Evolutionary conservation across 2,113 vertebrate genomes (phyloP).

Genomic region (Rhadina sibilatrix): DNA sequence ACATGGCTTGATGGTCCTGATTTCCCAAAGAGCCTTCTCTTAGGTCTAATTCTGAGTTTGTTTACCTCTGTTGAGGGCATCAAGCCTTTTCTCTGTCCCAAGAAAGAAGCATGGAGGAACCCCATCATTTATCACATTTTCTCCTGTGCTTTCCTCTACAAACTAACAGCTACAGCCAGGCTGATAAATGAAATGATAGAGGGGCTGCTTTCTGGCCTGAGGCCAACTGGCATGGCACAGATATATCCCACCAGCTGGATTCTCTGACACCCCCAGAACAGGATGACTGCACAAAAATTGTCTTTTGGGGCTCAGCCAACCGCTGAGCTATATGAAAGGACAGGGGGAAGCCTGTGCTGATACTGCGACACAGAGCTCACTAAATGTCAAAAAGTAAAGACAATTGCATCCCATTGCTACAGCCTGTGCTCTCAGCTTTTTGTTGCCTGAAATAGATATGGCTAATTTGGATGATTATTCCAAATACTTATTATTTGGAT

Average conservation of each 20-base stretch:
- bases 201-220: neutral
- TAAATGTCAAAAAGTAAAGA: neutral
- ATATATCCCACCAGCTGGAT: neutral
- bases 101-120: neutral
- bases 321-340: neutral
- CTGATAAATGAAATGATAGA: neutral
- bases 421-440: neutral
- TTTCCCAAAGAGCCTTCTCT: neutral
- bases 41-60: neutral
- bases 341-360: neutral
- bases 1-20: neutral
- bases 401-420: neutral
- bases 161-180: neutral
- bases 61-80: neutral
- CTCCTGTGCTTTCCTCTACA: neutral
- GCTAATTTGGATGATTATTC: neutral
- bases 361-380: fast-evolving
- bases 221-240: neutral
- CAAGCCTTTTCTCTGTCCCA: neutral
- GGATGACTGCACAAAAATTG: neutral
- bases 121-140: neutral
- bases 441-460: neutral
- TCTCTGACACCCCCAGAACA: neutral
- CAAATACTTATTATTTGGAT: no score
- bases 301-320: neutral